phyloP scores from a whole-genome alignment of 2,113 vertebrate genomes.

The Tenebrosternarchus preto region DNA sequence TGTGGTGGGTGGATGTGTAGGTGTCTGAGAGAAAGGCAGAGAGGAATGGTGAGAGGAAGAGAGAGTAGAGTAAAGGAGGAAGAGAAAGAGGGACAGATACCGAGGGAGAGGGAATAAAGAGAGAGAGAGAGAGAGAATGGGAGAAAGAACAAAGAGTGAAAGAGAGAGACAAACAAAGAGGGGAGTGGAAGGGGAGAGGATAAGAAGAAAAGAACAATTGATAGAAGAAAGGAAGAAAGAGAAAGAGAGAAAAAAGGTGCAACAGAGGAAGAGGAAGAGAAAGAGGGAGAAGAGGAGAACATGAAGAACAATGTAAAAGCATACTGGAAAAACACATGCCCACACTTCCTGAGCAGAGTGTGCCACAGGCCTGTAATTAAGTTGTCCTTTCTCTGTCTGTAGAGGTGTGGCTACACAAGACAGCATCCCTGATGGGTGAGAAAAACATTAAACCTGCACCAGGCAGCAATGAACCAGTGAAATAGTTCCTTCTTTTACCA shows the following conservation, averaged over 20 bases:
- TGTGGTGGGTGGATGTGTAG: not conserved
- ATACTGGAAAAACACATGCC: not conserved
- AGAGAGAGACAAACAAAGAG: not conserved
- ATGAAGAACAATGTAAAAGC: slow-evolving; percentile 6
- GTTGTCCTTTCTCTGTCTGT: not conserved
- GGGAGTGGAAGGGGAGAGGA: not conserved
- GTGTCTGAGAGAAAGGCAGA: not conserved
- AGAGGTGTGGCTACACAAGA: slow-evolving; percentile 6
- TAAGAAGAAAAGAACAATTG: too few relatives aligned
- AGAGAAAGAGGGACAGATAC: not conserved
- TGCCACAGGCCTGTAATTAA: slow-evolving; percentile 11
- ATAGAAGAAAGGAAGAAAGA: not conserved
- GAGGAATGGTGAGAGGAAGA: not conserved
- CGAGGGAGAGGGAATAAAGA: not conserved
- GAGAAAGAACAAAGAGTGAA: not conserved
- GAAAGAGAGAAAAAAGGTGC: not conserved
- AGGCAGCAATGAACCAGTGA: not conserved
- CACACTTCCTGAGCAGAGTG: not conserved
- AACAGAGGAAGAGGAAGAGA: not conserved
- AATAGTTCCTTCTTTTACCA: not conserved
- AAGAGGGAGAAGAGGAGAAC: not conserved
- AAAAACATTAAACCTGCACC: not conserved
- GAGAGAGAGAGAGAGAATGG: not conserved
- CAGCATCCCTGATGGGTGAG: not conserved
- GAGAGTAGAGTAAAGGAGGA: not conserved